Percentiles rank a stretch among this genome's conserved stretches.
phyloP scores from a whole-genome alignment of 1,140 invertebrate species.

The Drosophila mayri region DNA sequence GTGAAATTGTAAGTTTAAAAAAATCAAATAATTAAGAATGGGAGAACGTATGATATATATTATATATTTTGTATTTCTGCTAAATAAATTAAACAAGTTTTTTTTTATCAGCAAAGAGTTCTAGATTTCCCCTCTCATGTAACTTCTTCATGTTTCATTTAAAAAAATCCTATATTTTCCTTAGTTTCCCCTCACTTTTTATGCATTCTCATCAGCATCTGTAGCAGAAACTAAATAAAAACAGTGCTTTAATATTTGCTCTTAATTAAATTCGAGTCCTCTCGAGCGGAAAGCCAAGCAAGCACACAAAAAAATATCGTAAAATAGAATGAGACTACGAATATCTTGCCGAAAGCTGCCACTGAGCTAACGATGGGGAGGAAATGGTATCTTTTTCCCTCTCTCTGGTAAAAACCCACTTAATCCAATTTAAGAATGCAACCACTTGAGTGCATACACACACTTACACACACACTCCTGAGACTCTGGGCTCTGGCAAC shows the following conservation, averaged over 20 bases:
- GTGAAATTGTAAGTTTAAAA: too few relatives aligned
- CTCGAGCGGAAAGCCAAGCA: conserved; percentile 63
- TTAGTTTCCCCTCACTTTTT: neutral
- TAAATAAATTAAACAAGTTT: too few relatives aligned
- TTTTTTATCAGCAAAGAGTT: too few relatives aligned
- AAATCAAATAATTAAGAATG: too few relatives aligned
- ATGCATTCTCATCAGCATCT: neutral
- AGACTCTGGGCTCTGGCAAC: conserved; percentile 15
- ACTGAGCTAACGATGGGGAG: conserved; percentile 8
- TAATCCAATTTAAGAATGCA: conserved; percentile 82
- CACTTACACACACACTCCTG: conserved; percentile 13
- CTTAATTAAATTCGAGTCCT: conserved; percentile 76
- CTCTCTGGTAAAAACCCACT: conserved; percentile 67
- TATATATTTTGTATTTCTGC: too few relatives aligned
- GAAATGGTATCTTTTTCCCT: neutral
- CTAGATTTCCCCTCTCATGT: too few relatives aligned
- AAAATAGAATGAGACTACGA: conserved; percentile 31
- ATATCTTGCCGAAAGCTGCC: conserved; percentile 38
- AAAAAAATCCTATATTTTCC: neutral
- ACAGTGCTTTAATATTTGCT: conserved; percentile 74
- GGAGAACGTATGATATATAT: too few relatives aligned
- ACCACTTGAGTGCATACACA: conserved; percentile 71
- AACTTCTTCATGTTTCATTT: neutral
- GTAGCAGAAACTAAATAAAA: conserved; percentile 45
- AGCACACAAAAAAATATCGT: conserved; percentile 30